Evolutionary conservation across 2,888 invertebrate genomes (phyloP), one percentile per base, ranked within the genome.

Genomic region (Dascillus cervinus): DNA sequence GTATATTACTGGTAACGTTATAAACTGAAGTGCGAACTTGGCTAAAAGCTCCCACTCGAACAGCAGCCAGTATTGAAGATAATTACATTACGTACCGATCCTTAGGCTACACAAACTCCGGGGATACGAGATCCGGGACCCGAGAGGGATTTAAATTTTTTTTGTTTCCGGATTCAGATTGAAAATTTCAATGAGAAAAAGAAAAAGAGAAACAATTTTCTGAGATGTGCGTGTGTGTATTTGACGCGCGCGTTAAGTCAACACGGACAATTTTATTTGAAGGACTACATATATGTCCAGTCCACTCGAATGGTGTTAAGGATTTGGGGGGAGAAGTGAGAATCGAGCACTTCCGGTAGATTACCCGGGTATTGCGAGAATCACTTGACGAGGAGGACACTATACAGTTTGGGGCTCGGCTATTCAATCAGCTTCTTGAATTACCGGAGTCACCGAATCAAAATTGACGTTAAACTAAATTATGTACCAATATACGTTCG

Each of bases 21-120:
- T 56, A 53, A 53, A 52, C 52, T 55, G 50, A 47, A 56, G 57
- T 54, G 53, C 52, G 55, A 58, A 58, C 54, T 56, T 53, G 44
- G 53, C 55, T 58, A 52, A 57, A 58, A 57, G 59, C 58, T 41
- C 49, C 52, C 46, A 49, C 56, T 53, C 47, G 49, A 54, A 44
- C 45, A 47, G 46, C 52, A 48, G 52, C 48, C 49, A 52, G 53
- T 52, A 52, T 50, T 52, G 46, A 43, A 47, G 52, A 52, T 58
- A 58, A 58, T 57, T 53, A 48, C 47, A 55, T 58, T 58, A 58
- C 53, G 41, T 47, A 46, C 49, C 49, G 55, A 55, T 51, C 50
- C 51, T 38, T 39, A 43, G 41, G 41, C 44, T 43, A 43, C 43
- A 42, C 41, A 49, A 50, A 48, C 50, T 46, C 41, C 40, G 34